phyloP scores from a whole-genome alignment of 2,113 vertebrate genomes.

The Sciurus niger region DNA sequence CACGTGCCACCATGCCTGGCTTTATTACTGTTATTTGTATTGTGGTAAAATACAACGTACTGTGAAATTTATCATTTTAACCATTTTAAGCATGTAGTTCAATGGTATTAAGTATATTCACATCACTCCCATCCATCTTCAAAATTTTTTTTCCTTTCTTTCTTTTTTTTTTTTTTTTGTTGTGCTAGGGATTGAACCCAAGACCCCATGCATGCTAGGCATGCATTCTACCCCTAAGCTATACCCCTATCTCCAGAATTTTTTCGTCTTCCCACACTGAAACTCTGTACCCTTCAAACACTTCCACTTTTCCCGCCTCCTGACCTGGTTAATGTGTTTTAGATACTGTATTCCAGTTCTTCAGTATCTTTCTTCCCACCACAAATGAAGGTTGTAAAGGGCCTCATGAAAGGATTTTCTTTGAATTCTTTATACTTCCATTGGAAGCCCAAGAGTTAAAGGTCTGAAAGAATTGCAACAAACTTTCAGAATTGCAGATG shows the following conservation, averaged over 20 bases:
- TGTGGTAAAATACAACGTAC: neutral
- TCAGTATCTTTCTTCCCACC: neutral
- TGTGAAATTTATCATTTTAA: neutral
- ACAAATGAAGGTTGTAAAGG: neutral
- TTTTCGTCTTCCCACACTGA: neutral
- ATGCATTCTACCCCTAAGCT: neutral
- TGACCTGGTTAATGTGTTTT: neutral
- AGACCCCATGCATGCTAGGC: neutral
- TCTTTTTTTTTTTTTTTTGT: too few species aligned
- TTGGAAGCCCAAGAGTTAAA: conserved; percentile 36
- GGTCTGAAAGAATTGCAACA: neutral
- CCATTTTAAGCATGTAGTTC: neutral
- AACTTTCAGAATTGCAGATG: conserved; percentile 39
- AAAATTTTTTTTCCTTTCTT: neutral
- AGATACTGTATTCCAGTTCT: neutral
- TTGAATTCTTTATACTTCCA: conserved; percentile 2
- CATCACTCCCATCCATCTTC: neutral
- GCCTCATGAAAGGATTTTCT: neutral
- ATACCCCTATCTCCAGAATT: neutral
- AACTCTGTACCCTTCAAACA: neutral
- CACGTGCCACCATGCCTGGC: too few species aligned
- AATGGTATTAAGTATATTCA: neutral
- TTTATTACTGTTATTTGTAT: neutral
- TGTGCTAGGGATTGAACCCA: neutral
- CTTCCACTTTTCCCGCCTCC: neutral